A percentile compares a stretch with the other conserved stretches of the same genome.
Evolutionary conservation across 2,113 vertebrate species (phyloP).

Genomic region (Tetraodon nigroviridis): DNA sequence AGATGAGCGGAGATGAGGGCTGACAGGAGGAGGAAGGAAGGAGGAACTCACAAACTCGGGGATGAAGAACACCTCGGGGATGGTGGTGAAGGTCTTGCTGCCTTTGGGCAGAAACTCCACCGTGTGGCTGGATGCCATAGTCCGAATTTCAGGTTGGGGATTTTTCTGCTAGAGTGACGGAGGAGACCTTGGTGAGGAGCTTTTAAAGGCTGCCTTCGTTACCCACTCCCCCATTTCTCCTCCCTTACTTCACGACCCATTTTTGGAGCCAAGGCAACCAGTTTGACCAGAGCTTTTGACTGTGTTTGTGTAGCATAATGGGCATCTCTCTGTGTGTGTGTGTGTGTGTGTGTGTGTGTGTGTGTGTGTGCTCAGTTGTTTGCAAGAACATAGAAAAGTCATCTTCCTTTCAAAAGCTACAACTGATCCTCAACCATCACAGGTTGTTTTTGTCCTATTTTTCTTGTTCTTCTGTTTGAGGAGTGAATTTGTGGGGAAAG

Average conservation of each 20-base stretch:
- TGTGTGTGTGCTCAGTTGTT: conserved; percentile 12
- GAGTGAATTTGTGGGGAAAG: too few relatives aligned
- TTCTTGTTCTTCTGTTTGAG: too few relatives aligned
- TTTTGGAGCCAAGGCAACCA: conserved; percentile 21
- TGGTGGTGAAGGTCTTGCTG: conserved; percentile 55
- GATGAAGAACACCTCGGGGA: conserved; percentile 73
- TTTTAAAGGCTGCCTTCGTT: conserved; percentile 30
- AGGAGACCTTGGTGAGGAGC: conserved; percentile 20
- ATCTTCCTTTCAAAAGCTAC: not conserved
- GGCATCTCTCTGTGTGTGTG: not conserved
- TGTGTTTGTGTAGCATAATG: conserved; percentile 34
- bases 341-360: conserved; percentile 7
- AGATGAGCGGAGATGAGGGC: not conserved
- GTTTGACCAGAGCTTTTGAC: conserved; percentile 30
- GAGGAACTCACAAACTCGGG: conserved; percentile 72
- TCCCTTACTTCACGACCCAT: conserved; percentile 35
- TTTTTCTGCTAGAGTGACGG: conserved; percentile 20
- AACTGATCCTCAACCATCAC: too few relatives aligned
- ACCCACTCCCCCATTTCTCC: not conserved
- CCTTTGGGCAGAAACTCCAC: conserved; percentile 59
- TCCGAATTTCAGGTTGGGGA: conserved; percentile 31
- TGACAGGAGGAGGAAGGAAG: not conserved
- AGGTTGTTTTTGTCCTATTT: too few relatives aligned
- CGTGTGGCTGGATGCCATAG: conserved; percentile 64
- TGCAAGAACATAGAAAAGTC: conserved; percentile 33